Evolutionary conservation across 2,113 vertebrate species (phyloP).

Genomic region (Cryptotis parvus): DNA sequence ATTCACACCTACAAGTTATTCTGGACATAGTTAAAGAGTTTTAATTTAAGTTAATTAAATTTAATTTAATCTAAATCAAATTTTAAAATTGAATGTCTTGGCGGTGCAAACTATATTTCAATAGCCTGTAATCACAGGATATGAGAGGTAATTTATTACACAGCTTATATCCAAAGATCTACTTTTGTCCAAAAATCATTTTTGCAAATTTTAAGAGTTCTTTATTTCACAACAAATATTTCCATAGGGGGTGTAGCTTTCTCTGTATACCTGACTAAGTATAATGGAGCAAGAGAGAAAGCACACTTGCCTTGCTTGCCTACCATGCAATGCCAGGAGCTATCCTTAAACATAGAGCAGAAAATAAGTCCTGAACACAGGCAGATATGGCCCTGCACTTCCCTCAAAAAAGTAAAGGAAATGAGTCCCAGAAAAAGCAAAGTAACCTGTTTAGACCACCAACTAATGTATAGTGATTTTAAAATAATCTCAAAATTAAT

Average conservation of each 20-base stretch:
- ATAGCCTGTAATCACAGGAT: background rate
- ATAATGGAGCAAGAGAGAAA: no score
- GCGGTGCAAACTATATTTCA: background rate
- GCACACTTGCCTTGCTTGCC: no score
- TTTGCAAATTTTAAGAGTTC: background rate
- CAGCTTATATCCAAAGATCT: background rate
- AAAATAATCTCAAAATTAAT: background rate
- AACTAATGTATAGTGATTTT: background rate
- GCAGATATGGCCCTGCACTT: no score
- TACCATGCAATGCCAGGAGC: no score
- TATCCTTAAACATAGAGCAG: no score
- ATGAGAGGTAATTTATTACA: background rate
- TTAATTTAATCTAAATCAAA: constrained; percentile 47
- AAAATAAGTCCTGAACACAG: no score
- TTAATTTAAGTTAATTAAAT: constrained; percentile 34
- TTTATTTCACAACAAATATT: background rate
- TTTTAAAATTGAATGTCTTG: constrained; percentile 10
- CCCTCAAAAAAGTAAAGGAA: background rate
- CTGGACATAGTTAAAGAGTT: background rate
- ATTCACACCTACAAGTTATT: background rate
- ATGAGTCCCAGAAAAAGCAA: background rate
- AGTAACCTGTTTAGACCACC: background rate
- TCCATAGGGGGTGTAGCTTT: background rate
- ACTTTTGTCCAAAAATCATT: background rate
- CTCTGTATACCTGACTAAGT: background rate